Base-by-base conservation (phyloP, 2,888 invertebrate species). In the Herminia tarsipennalis region DNA sequence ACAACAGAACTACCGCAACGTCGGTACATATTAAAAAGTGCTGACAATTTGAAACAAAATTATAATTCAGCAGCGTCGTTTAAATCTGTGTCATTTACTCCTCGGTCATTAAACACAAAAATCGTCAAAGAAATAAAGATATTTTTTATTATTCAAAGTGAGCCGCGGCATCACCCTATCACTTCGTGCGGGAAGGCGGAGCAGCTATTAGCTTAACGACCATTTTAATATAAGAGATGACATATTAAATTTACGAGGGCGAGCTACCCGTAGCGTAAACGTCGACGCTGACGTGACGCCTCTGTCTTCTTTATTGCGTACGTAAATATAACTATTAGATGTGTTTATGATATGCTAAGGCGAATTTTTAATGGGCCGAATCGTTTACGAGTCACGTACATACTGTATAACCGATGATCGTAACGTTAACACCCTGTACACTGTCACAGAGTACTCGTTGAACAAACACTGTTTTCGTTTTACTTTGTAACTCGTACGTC, bases 191-290 rank as follows among this genome's bases (percentile, higher is more conserved):
- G 68, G 69, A 76, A 83, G 83, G 83, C 82, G 82, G 80, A 80
- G 83, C 73, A 71, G 86, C 87, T 89, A 89, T 89, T 88, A 90
- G 86, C 87, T 85, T 88, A 89, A 89, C 89, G 89, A 88, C 85
- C 84, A 83, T 89, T 90, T 90, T 90, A 88, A 88, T 90, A 90
- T 87, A 83, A 82, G 80, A 88, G 88, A 88, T 88, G 88, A 90
- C 86, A 87, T 89, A 87, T 89, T 89, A 88, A 88, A 88, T 89
- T 89, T 88, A 88, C 86, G 88, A 90, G 81, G 80, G 74, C 77
- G 41, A 81, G 83, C 86, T 84, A 81, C 86, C 79, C 79, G 72
- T 72, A 66, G 78, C 78, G 76, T 81, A 81, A 85, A 79, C 83
- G 83, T 78, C 69, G 76, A 69, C 70, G 78, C 73, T 86, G 81